Percentiles rank a stretch among this genome's conserved stretches.
Evolutionary conservation across 1,140 invertebrate species (phyloP).

Genomic region (Trichonephila clavipes): DNA sequence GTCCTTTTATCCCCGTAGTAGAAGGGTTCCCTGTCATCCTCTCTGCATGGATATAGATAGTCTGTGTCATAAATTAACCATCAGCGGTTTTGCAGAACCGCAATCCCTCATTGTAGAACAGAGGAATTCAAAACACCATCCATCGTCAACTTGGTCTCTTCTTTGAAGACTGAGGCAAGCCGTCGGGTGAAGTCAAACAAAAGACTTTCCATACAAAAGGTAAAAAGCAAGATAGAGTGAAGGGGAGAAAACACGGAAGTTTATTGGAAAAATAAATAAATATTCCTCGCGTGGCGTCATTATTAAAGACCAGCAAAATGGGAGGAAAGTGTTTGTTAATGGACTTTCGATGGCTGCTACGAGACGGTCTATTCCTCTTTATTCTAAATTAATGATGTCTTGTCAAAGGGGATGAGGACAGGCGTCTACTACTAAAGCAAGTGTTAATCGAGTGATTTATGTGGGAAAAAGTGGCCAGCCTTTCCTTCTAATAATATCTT

Average conservation of each 20-base stretch:
- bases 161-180: background rate
- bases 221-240: slow-evolving; percentile 38
- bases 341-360: slow-evolving; percentile 70
- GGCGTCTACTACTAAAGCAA: slow-evolving; percentile 50
- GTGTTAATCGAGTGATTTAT: slow-evolving; percentile 73
- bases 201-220: slow-evolving; percentile 16
- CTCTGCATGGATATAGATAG: background rate
- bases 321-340: slow-evolving; percentile 68
- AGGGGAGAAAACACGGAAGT: background rate
- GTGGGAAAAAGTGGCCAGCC: slow-evolving; percentile 52
- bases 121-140: slow-evolving; percentile 26
- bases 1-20: background rate
- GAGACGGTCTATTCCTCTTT: slow-evolving; percentile 48
- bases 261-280: slow-evolving; percentile 62
- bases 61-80: background rate
- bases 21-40: background rate
- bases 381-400: slow-evolving; percentile 71
- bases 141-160: slow-evolving; percentile 5
- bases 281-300: slow-evolving; percentile 59
- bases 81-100: background rate
- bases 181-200: slow-evolving; percentile 20
- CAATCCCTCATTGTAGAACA: background rate
- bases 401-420: slow-evolving; percentile 57
- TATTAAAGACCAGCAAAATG: slow-evolving; percentile 49
- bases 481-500: slow-evolving; percentile 66